Percentiles rank a stretch among this genome's conserved stretches.
These are phyloP conservation scores for Ophion ventricosus DNA, from an alignment of 2,888 invertebrate genomes.

Conservation along the genomic window DNA sequence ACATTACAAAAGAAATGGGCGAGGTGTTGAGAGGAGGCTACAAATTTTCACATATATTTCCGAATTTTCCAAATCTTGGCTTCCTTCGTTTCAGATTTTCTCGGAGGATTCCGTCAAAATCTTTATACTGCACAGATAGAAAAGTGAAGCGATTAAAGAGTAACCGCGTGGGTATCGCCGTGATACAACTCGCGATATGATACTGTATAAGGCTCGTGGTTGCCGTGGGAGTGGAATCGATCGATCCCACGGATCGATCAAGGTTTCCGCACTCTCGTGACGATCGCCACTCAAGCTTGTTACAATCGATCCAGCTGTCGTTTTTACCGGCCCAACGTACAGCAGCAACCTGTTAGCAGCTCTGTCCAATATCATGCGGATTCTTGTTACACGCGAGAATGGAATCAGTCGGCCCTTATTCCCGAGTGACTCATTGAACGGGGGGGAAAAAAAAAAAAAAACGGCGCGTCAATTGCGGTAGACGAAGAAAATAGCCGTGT, in stretches of 20 bases:
- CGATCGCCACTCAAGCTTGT: background rate
- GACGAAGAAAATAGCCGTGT: slow-evolving; percentile 13
- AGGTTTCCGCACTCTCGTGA: slow-evolving; percentile 71
- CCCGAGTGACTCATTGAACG: background rate
- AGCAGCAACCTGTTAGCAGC: background rate
- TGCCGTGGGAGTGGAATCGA: slow-evolving; percentile 73
- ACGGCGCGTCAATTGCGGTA: background rate
- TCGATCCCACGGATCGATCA: slow-evolving; percentile 77
- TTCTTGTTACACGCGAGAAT: background rate
- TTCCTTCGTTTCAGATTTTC: too few species aligned
- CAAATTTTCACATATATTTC: too few species aligned
- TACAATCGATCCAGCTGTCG: too few species aligned
- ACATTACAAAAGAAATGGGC: too few species aligned
- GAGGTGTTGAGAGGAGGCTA: too few species aligned
- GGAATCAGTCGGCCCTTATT: background rate
- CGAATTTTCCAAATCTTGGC: too few species aligned
- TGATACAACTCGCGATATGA: slow-evolving; percentile 35
- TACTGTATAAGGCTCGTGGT: background rate
- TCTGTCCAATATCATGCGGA: background rate
- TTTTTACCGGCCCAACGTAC: too few species aligned
- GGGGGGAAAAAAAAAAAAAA: background rate
- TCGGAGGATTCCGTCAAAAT: too few species aligned
- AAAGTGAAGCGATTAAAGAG: too few species aligned
- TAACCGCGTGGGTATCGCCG: too few species aligned
- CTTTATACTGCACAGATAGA: too few species aligned